These are phyloP conservation scores for Benthosema pterotum DNA, from an alignment of 2,797 vertebrate species.

Conservation along the genomic window DNA sequence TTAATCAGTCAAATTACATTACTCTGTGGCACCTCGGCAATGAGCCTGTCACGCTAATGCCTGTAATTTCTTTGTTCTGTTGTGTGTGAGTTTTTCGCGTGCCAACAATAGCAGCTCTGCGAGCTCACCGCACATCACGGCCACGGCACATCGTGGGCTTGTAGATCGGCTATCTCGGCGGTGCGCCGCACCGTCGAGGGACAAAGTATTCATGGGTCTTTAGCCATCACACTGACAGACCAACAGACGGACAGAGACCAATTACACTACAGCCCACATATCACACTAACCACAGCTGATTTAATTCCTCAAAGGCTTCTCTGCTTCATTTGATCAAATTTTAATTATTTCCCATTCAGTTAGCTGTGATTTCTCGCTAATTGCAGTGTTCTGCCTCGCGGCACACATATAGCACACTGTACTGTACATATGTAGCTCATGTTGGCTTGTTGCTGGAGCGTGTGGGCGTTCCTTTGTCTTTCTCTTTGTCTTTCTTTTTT, in stretches of 20 bases:
- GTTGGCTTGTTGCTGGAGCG: conserved; percentile 40
- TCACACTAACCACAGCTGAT: conserved; percentile 64
- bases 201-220: no score
- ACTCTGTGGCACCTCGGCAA: conserved; percentile 39
- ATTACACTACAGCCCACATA: conserved; percentile 66
- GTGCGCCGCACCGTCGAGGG: no score
- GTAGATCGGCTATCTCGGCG: no score
- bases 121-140: no score
- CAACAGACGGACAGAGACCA: conserved; percentile 46
- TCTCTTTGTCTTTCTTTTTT: conserved; percentile 17
- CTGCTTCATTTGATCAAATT: conserved; percentile 67
- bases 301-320: conserved; percentile 61
- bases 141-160: no score
- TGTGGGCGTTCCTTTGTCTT: conserved; percentile 40
- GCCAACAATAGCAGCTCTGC: no score
- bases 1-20: conserved; percentile 73
- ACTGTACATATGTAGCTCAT: conserved; percentile 28
- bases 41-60: conserved; percentile 48
- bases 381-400: conserved; percentile 46
- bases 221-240: neutral
- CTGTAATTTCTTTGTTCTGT: no score
- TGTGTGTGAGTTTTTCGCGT: no score
- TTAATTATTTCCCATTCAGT: conserved; percentile 60
- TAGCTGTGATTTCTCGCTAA: conserved; percentile 66
- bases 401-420: conserved; percentile 34